A percentile compares a stretch with the other conserved stretches of the same genome.
These are phyloP conservation scores for Paramuricea clavata DNA, from an alignment of 92 coral and sea anemone genomes.

Conservation along the genomic window DNA sequence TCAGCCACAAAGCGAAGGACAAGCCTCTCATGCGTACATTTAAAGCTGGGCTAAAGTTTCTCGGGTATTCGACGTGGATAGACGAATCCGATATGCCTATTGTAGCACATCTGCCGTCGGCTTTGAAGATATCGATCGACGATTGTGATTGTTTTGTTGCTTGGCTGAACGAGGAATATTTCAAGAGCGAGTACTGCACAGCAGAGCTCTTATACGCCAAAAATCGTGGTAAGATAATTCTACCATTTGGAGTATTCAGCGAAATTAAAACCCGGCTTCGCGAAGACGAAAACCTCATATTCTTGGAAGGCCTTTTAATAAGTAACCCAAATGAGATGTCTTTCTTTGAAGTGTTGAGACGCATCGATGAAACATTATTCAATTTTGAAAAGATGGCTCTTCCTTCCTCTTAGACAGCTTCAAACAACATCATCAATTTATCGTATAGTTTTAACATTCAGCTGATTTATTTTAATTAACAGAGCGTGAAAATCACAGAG, in stretches of 20 bases:
- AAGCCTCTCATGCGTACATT: conserved; percentile 79
- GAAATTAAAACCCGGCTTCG: conserved; percentile 53
- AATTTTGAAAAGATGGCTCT: conserved; percentile 67
- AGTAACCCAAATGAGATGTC: conserved; percentile 63
- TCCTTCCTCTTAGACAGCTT: background rate
- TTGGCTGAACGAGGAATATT: conserved; percentile 78
- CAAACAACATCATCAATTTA: no score
- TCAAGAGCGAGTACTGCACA: conserved; percentile 66
- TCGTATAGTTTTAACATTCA: background rate
- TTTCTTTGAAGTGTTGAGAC: conserved; percentile 78
- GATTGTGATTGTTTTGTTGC: conserved; percentile 73
- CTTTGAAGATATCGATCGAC: conserved; percentile 65
- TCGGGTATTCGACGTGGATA: conserved; percentile 77
- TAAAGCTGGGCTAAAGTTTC: conserved; percentile 72
- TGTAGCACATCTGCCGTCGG: conserved; percentile 48
- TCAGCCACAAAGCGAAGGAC: conserved; percentile 79
- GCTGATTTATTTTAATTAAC: no score
- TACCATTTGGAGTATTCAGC: conserved; percentile 71
- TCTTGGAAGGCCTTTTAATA: conserved; percentile 47
- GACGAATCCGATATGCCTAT: conserved; percentile 69
- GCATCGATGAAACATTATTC: conserved; percentile 72
- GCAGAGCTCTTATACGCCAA: conserved; percentile 76
- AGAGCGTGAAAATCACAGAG: no score
- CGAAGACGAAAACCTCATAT: conserved; percentile 58
- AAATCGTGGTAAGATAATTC: conserved; percentile 58